A percentile compares a stretch with the other conserved stretches of the same genome.
Evolutionary conservation across 2,888 invertebrate genomes (phyloP).

Genomic region (Cyaniris semiargus): DNA sequence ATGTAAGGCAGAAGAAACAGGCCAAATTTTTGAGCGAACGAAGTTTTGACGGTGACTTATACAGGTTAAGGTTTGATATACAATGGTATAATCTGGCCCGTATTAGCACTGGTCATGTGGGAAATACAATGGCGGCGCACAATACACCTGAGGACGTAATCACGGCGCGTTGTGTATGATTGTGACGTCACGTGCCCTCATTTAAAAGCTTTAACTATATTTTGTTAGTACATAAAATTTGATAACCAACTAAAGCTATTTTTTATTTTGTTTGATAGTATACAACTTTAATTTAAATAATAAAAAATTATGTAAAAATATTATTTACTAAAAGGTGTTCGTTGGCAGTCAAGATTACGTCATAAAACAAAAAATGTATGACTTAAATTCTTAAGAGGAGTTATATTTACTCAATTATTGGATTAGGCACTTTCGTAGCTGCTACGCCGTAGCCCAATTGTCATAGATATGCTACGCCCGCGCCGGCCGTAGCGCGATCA

Average conservation of each 20-base stretch:
- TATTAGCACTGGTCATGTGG: slow-evolving; percentile 11
- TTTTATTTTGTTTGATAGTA: not conserved
- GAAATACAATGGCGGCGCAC: slow-evolving; percentile 16
- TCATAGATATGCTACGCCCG: too few species aligned
- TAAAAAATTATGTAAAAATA: too few species aligned
- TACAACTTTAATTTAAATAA: too few species aligned
- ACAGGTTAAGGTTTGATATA: not conserved
- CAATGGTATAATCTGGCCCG: slow-evolving; percentile 5
- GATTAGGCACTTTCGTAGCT: not conserved
- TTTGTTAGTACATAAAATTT: not conserved
- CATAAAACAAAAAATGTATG: too few species aligned
- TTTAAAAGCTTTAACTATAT: not conserved
- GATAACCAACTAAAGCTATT: not conserved
- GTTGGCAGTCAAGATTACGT: too few species aligned
- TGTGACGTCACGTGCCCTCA: not conserved
- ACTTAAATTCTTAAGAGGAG: too few species aligned
- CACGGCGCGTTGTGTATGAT: slow-evolving; percentile 1
- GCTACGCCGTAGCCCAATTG: not conserved
- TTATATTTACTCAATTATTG: too few species aligned
- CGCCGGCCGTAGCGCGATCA: not conserved
- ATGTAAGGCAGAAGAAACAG: too few species aligned
- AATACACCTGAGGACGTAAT: slow-evolving; percentile 19
- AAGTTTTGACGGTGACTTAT: too few species aligned
- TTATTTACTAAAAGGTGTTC: too few species aligned
- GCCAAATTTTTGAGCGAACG: too few species aligned